Percentiles rank a stretch among this genome's conserved stretches.
phyloP scores from a whole-genome alignment of 1,140 invertebrate genomes.

The Drosophila nebulosa region DNA sequence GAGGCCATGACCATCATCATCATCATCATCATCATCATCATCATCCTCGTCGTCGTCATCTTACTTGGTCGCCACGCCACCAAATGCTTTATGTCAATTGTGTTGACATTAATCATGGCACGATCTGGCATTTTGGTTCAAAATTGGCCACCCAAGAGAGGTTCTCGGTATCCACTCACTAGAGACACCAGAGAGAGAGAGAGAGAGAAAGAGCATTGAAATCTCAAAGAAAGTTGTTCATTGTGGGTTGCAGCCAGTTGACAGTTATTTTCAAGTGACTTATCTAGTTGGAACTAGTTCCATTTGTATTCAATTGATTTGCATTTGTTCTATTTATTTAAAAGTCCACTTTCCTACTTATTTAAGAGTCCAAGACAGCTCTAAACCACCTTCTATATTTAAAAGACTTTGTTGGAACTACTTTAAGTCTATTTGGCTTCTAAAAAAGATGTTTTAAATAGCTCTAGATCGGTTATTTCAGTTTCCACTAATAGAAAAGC shows the following conservation, averaged over 20 bases:
- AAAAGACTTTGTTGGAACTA: no score
- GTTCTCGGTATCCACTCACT: conserved; percentile 10
- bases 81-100: conserved; percentile 68
- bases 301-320: background rate
- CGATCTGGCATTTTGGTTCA: conserved; percentile 41
- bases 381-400: no score
- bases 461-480: no score
- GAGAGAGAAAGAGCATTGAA: background rate
- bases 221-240: background rate
- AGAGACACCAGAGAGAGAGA: background rate
- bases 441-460: no score
- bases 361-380: no score
- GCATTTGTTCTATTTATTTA: no score
- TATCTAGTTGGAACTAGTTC: background rate
- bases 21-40: background rate
- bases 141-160: conserved; percentile 72
- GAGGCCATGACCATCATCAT: conserved; percentile 11
- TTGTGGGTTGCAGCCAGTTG: background rate
- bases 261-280: background rate
- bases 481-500: no score
- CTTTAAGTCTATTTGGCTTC: no score
- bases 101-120: conserved; percentile 76
- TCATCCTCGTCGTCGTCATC: conserved; percentile 19
- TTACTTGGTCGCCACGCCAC: conserved; percentile 24
- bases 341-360: no score